These are phyloP conservation scores for Cosmopolites sordidus DNA, from an alignment of 2,888 invertebrate genomes.

Conservation along the genomic window DNA sequence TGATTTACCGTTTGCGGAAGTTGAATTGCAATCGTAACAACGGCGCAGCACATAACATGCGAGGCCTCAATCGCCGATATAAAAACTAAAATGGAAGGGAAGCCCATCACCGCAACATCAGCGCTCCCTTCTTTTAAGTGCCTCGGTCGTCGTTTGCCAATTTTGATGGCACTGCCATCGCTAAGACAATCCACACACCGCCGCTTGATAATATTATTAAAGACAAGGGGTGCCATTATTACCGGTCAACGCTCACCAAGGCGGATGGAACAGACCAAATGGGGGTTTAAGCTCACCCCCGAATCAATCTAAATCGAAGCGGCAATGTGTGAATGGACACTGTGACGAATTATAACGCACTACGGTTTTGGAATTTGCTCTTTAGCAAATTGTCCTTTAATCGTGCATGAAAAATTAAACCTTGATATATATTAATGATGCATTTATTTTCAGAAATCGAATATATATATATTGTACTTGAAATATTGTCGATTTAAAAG, in stretches of 20 bases:
- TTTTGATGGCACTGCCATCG: constrained; percentile 38
- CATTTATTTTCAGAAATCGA: too few species aligned
- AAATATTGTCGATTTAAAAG: too few species aligned
- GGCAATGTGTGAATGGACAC: constrained; percentile 23
- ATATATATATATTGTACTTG: too few species aligned
- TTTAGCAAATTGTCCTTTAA: background rate
- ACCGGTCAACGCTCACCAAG: constrained; percentile 37
- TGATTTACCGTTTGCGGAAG: constrained; percentile 41
- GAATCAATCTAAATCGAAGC: constrained; percentile 27
- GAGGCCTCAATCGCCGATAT: constrained; percentile 30
- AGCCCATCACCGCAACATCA: constrained; percentile 32
- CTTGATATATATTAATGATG: too few species aligned
- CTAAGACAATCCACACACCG: constrained; percentile 40
- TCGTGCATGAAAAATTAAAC: too few species aligned
- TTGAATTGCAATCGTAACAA: constrained; percentile 40
- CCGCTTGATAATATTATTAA: constrained; percentile 41
- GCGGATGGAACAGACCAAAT: constrained; percentile 28
- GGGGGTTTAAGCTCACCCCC: constrained; percentile 11
- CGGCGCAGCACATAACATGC: constrained; percentile 27
- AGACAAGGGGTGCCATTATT: constrained; percentile 37
- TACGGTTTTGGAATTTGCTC: background rate
- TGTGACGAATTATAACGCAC: constrained; percentile 12
- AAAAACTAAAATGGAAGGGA: constrained; percentile 34
- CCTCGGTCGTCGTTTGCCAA: constrained; percentile 39
- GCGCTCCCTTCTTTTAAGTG: constrained; percentile 37